These are phyloP conservation scores for Macrophya annulata DNA, from an alignment of 2,888 invertebrate species.

Conservation along the genomic window DNA sequence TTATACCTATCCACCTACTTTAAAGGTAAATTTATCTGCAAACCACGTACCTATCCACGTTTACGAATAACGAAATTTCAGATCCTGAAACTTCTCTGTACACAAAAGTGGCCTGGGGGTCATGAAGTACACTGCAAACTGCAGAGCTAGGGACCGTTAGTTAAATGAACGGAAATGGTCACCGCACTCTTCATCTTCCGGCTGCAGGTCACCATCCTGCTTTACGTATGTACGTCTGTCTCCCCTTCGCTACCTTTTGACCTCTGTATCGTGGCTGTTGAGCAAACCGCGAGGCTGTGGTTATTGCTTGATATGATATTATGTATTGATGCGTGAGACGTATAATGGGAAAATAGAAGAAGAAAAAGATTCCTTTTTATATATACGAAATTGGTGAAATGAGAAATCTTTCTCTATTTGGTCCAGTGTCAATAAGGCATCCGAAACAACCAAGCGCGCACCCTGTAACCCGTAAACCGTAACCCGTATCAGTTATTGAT, in stretches of 20 bases:
- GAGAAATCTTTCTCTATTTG: background rate
- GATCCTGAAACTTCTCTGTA: background rate
- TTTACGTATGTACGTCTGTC: background rate
- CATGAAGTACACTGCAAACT: background rate
- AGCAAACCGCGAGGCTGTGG: background rate
- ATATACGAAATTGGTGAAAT: background rate
- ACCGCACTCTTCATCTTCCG: conserved; percentile 39
- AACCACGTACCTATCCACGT: background rate
- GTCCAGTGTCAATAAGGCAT: conserved; percentile 40
- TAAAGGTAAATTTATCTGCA: background rate
- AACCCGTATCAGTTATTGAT: conserved; percentile 56
- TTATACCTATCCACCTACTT: background rate
- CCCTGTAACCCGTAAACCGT: conserved; percentile 39
- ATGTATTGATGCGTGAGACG: background rate
- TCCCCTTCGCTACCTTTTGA: background rate
- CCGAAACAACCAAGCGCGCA: conserved; percentile 28
- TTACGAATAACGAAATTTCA: background rate
- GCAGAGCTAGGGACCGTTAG: conserved; percentile 22
- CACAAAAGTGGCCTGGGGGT: background rate
- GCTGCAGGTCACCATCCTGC: conserved; percentile 30
- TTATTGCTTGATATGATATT: background rate
- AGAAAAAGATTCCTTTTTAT: background rate
- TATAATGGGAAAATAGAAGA: background rate
- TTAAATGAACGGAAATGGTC: conserved; percentile 51
- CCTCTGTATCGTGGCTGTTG: background rate